A percentile compares a stretch with the other conserved stretches of the same genome.
Conservation (phyloP, 2,113 vertebrate genomes). For the Larimichthys crocea region DNA sequence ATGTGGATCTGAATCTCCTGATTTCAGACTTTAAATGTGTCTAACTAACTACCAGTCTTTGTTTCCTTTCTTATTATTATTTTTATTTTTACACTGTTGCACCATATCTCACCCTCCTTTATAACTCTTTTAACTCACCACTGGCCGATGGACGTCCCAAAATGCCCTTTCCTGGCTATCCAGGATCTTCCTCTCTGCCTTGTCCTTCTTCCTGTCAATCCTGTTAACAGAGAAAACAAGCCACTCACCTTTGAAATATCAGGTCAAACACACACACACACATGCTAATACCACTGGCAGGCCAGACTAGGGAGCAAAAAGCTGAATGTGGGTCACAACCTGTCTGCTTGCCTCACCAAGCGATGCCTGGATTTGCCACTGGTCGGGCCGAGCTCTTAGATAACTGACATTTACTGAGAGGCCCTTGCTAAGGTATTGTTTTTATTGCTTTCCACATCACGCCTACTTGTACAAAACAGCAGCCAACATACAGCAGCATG, state of each 20-base stretch:
- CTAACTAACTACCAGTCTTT: neutral
- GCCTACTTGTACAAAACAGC: neutral
- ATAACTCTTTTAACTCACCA: conserved; percentile 85
- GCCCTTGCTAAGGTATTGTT: neutral
- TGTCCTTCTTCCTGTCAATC: conserved; percentile 97
- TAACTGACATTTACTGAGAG: conserved; percentile 71
- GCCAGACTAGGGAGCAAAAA: conserved; percentile 30
- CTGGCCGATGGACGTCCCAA: conserved; percentile 97
- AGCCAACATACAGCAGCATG: neutral
- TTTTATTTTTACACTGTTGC: neutral
- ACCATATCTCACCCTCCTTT: neutral
- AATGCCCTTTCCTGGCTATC: conserved; percentile 98
- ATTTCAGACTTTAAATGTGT: conserved; percentile 16
- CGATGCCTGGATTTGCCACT: conserved; percentile 10
- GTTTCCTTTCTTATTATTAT: neutral
- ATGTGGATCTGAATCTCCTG: conserved; percentile 20
- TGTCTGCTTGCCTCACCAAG: conserved; percentile 51
- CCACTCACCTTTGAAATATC: conserved; percentile 19
- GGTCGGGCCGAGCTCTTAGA: conserved; percentile 55
- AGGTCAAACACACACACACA: conserved; percentile 38
- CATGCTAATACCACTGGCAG: conserved; percentile 1
- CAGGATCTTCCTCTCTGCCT: conserved; percentile 96
- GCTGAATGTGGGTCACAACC: conserved; percentile 49
- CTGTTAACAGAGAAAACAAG: conserved; percentile 74
- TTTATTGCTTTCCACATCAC: conserved; percentile 27